Conservation (phyloP, 2,113 vertebrate genomes). For the Sprattus sprattus region DNA sequence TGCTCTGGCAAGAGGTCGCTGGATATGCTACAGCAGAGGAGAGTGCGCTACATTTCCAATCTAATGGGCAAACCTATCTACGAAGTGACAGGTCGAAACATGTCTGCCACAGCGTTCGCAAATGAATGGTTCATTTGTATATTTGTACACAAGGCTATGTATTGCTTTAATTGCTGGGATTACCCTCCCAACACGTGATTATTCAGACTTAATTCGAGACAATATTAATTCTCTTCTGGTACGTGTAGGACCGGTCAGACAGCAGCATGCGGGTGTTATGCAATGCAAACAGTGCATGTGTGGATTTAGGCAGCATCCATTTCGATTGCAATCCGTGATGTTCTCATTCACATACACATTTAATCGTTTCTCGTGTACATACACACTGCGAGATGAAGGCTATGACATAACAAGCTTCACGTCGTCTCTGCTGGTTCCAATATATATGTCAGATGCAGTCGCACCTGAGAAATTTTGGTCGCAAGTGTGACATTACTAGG, state of each 20-base stretch:
- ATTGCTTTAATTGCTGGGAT: background rate
- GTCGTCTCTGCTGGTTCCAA: background rate
- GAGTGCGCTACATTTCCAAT: background rate
- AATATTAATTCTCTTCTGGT: constrained; percentile 42
- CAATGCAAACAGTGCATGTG: constrained; percentile 44
- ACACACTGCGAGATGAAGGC: constrained; percentile 3
- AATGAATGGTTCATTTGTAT: background rate
- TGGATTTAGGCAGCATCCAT: constrained; percentile 36
- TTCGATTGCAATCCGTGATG: constrained; percentile 8
- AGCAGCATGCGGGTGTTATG: constrained; percentile 45
- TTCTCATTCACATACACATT: constrained; percentile 11
- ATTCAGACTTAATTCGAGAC: background rate
- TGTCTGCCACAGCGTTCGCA: background rate
- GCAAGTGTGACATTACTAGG: constrained; percentile 19
- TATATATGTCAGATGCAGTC: background rate
- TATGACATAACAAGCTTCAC: background rate
- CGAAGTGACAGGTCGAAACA: background rate
- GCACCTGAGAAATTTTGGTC: constrained; percentile 8
- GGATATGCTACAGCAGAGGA: background rate
- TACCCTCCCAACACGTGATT: constrained; percentile 8
- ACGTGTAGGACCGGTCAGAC: constrained; percentile 47
- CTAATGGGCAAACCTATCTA: background rate
- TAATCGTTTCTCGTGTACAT: background rate
- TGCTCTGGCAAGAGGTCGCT: background rate
- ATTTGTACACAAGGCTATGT: background rate